These are phyloP conservation scores for Antitype chi DNA, from an alignment of 2,888 invertebrate genomes.

Conservation along the genomic window DNA sequence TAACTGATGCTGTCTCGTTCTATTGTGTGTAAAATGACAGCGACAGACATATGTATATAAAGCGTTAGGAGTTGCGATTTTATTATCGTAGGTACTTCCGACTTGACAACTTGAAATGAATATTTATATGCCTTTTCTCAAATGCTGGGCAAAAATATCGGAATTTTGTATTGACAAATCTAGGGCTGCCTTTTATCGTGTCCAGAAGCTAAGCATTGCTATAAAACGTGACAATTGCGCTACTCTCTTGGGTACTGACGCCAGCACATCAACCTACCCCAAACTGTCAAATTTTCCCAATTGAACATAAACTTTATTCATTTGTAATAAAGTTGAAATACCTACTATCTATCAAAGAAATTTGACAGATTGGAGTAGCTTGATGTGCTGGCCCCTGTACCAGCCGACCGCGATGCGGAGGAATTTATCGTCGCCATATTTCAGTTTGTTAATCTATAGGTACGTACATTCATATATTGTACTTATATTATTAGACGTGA, in stretches of 20 bases:
- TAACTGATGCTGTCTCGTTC: slow-evolving; percentile 32
- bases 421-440: not conserved
- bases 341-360: too few species aligned
- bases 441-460: too few species aligned
- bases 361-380: too few species aligned
- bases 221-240: not conserved
- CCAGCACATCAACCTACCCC: too few species aligned
- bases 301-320: too few species aligned
- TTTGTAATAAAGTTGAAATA: too few species aligned
- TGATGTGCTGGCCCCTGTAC: too few species aligned
- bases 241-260: not conserved
- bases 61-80: not conserved
- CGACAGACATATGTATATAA: slow-evolving; percentile 23
- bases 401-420: not conserved
- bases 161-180: not conserved
- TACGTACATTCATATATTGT: too few species aligned
- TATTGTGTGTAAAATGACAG: slow-evolving; percentile 15
- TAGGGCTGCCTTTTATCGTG: not conserved
- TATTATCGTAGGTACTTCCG: not conserved
- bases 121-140: not conserved
- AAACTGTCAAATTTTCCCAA: too few species aligned
- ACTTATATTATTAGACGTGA: too few species aligned
- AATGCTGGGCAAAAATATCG: not conserved
- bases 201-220: not conserved
- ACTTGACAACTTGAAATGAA: slow-evolving; percentile 5